Percentiles rank a stretch among this genome's conserved stretches.
These are phyloP conservation scores for Caenorhabditis sp. DNA, from an alignment of 2,888 invertebrate species.

Conservation along the genomic window DNA sequence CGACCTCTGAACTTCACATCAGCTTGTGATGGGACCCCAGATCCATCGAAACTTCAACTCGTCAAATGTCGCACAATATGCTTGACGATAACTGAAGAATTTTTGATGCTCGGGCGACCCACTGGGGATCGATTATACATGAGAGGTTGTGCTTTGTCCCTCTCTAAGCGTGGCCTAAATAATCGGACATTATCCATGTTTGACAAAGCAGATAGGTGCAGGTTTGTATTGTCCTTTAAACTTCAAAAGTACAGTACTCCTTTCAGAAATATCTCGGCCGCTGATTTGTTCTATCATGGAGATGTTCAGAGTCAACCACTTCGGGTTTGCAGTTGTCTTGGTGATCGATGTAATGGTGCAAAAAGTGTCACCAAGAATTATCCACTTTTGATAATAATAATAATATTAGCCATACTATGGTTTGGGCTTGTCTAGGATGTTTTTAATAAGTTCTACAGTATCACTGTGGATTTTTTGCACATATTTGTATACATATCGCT, in stretches of 20 bases:
- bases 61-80: constrained; percentile 68
- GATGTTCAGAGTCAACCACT: constrained; percentile 49
- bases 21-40: constrained; percentile 65
- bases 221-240: too few relatives aligned
- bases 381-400: too few relatives aligned
- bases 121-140: constrained; percentile 67
- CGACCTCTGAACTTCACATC: constrained; percentile 67
- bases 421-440: too few relatives aligned
- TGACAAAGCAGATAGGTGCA: constrained; percentile 68
- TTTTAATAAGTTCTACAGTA: neutral
- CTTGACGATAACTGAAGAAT: constrained; percentile 67
- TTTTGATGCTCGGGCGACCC: constrained; percentile 67
- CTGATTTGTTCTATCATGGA: constrained; percentile 66
- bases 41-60: constrained; percentile 38
- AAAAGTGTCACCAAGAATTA: too few relatives aligned
- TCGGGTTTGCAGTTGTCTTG: constrained; percentile 65
- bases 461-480: neutral
- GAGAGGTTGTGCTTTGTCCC: constrained; percentile 66
- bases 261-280: constrained; percentile 67
- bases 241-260: neutral
- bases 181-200: constrained; percentile 69
- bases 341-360: constrained; percentile 53
- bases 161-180: constrained; percentile 61
- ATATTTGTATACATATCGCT: neutral
- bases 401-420: too few relatives aligned